Percentiles rank a stretch among this genome's conserved stretches.
Conservation (phyloP, 1,140 invertebrate species). For the Bacillus rossius region DNA sequence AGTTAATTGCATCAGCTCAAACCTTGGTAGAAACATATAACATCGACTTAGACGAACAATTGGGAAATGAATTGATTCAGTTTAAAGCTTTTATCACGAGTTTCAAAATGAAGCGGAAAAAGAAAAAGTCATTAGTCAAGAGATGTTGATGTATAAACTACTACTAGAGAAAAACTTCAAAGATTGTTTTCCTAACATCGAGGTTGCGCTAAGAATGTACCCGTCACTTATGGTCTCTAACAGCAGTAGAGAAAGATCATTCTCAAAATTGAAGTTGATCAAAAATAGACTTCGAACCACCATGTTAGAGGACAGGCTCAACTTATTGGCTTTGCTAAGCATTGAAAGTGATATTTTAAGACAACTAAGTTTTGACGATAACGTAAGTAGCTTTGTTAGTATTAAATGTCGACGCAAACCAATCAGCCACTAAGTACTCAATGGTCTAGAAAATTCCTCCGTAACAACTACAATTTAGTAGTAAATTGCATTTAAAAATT, state of each 20-base stretch:
- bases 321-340: constrained; percentile 17
- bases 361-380: constrained; percentile 17
- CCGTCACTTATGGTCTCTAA: constrained; percentile 24
- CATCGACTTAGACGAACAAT: neutral
- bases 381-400: constrained; percentile 6
- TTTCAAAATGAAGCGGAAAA: neutral
- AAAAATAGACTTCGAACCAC: constrained; percentile 22
- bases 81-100: neutral
- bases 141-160: neutral
- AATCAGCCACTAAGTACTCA: no score
- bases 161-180: no score
- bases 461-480: no score
- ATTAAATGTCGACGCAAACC: no score
- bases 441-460: no score
- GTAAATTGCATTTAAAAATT: no score
- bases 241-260: constrained; percentile 26
- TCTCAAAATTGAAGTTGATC: constrained; percentile 26
- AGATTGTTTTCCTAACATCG: constrained; percentile 23
- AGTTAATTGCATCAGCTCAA: neutral
- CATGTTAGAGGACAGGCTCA: constrained; percentile 19
- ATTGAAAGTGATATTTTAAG: constrained; percentile 22
- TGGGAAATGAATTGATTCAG: neutral
- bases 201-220: constrained; percentile 25
- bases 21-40: constrained; percentile 1
- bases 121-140: neutral